phyloP scores from a whole-genome alignment of 2,888 invertebrate species.

The Molanna angustata region DNA sequence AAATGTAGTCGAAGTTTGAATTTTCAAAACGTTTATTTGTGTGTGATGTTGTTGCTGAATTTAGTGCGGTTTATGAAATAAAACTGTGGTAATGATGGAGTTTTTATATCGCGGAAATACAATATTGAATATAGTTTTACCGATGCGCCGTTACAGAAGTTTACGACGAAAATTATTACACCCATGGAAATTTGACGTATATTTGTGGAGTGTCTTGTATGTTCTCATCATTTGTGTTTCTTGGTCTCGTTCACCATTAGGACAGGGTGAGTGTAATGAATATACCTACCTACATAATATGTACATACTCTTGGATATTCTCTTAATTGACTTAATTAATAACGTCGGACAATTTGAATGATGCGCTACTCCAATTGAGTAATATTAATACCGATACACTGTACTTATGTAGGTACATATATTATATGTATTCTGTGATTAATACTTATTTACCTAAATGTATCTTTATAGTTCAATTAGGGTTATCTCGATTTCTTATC shows the following conservation, averaged over 20 bases:
- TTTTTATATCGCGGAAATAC: not conserved
- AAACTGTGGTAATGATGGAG: slow-evolving; percentile 8
- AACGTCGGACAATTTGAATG: slow-evolving; percentile 21
- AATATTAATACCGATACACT: no score
- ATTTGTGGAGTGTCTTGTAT: slow-evolving; percentile 37
- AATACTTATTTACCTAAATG: no score
- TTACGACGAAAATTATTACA: slow-evolving; percentile 28
- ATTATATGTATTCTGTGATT: no score
- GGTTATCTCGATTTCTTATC: no score
- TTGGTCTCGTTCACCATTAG: not conserved
- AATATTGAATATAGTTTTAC: not conserved
- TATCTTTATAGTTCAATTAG: no score
- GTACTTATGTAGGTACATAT: no score
- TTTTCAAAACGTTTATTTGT: not conserved
- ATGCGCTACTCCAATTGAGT: slow-evolving; percentile 19
- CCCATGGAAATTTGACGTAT: slow-evolving; percentile 39
- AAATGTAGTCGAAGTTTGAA: not conserved
- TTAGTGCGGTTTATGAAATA: not conserved
- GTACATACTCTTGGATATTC: slow-evolving; percentile 3
- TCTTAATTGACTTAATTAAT: slow-evolving; percentile 30
- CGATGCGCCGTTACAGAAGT: slow-evolving; percentile 14
- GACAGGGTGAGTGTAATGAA: slow-evolving; percentile 19
- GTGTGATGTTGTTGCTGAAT: not conserved
- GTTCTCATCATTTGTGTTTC: slow-evolving; percentile 5
- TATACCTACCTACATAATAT: not conserved